Percentiles rank a stretch among this genome's conserved stretches.
Evolutionary conservation across 2,113 vertebrate species (phyloP).

Genomic region (Leptobrachium leishanense): DNA sequence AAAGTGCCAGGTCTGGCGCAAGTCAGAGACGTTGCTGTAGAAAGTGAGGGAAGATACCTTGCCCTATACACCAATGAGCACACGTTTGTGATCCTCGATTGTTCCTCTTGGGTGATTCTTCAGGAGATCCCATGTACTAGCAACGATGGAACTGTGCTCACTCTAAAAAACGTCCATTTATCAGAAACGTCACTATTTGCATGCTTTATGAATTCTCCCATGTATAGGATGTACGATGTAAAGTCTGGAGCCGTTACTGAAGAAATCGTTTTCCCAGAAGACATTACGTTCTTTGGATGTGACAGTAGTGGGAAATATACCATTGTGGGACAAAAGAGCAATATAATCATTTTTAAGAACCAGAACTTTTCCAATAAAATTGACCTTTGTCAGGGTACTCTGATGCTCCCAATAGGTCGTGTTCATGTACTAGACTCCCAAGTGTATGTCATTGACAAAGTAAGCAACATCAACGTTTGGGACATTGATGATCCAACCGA

Average conservation of each 20-base stretch:
- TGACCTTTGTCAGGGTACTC: conserved; percentile 50
- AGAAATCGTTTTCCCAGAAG: conserved; percentile 58
- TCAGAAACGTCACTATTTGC: conserved; percentile 53
- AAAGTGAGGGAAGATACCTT: conserved; percentile 55
- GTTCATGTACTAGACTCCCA: conserved; percentile 56
- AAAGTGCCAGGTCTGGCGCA: conserved; percentile 47
- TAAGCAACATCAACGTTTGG: conserved; percentile 67
- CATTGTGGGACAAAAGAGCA: conserved; percentile 68
- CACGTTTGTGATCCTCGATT: conserved; percentile 63
- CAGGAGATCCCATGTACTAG: conserved; percentile 50
- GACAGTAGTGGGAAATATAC: conserved; percentile 52
- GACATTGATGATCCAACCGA: conserved; percentile 53
- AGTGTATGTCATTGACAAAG: conserved; percentile 63
- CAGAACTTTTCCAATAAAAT: conserved; percentile 44
- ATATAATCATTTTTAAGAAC: conserved; percentile 63
- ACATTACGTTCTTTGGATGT: conserved; percentile 63
- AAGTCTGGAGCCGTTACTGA: conserved; percentile 39
- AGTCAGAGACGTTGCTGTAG: conserved; percentile 57
- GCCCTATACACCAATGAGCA: conserved; percentile 61
- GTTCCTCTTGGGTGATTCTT: conserved; percentile 51
- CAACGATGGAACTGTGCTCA: background rate
- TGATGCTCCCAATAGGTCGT: conserved; percentile 44
- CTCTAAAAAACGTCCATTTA: conserved; percentile 55
- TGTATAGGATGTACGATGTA: conserved; percentile 59
- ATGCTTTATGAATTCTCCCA: conserved; percentile 60